Base-by-base conservation (phyloP, 2,888 invertebrate genomes). In the Tridacna crocea region DNA sequence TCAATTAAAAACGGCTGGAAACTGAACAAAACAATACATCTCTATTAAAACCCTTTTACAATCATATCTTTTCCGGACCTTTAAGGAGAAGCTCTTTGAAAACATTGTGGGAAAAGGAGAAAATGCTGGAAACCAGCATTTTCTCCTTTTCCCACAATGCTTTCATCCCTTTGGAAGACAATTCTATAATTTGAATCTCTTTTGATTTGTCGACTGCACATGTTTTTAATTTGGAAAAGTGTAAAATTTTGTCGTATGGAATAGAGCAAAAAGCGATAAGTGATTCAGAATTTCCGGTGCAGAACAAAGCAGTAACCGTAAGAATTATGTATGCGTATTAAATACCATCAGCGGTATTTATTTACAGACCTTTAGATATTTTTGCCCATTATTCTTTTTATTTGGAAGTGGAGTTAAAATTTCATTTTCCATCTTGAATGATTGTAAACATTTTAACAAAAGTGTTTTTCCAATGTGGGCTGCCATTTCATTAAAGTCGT, bases 401-500 rank as follows among this genome's bases (percentile, higher is more conserved):
- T n/a, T 36, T 36, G 2, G 8, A 36, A 36, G 36, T 36, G 3
- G 36, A 36, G 36, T 36, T 24, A 8, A 24, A 22, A n/a, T 61
- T 61, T 61, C 61, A 58, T 61, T 61, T 61, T 22, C 61, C 22
- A 61, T 13, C 22, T 22, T 24, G 22, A 22, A 13, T 13, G 26
- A 13, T 17, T 24, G n/a, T 22, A 61, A 61, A 61, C 61, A 61
- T n/a, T 24, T n/a, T 24, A n/a, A 61, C 61, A 61, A 61, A 61
- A 24, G 61, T 61, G 55, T 61, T 61, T 61, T 61, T 22, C n/a
- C 61, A 22, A 61, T n/a, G 22, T 24, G 26, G 61, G 22, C 13
- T 24, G 61, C 22, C 61, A 61, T 61, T 61, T 61, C n/a, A 61
- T 61, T 61, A 24, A 61, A 61, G 22, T 61, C 61, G 26, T 61